Evolutionary conservation across 2,113 vertebrate species (phyloP).

Genomic region (Coturnix japonica): DNA sequence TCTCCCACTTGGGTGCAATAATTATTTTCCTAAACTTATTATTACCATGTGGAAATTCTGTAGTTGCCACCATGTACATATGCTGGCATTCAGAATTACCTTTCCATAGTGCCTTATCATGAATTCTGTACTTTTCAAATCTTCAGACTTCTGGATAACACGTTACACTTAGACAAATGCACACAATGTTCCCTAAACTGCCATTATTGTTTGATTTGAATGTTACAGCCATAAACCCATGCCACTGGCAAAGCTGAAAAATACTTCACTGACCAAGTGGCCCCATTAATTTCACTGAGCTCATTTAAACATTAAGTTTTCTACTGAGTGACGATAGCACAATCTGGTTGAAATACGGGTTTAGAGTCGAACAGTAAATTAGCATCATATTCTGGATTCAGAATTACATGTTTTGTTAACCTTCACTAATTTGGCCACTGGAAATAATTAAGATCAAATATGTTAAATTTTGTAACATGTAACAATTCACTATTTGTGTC

Average conservation of each 20-base stretch:
- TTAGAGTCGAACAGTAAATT: slow-evolving; percentile 1
- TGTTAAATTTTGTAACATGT: background rate
- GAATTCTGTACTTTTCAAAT: background rate
- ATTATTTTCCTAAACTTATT: background rate
- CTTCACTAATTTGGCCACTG: slow-evolving; percentile 25
- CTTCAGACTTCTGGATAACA: background rate
- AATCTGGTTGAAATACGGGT: slow-evolving; percentile 18
- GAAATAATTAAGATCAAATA: slow-evolving; percentile 26
- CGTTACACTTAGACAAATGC: background rate
- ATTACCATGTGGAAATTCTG: background rate
- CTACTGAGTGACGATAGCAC: background rate
- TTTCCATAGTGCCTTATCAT: background rate
- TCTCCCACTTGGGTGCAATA: background rate
- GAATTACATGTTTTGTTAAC: slow-evolving; percentile 27
- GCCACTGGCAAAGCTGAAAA: background rate
- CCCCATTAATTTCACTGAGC: slow-evolving; percentile 11
- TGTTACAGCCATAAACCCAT: background rate
- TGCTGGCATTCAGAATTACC: background rate
- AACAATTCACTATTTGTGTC: background rate
- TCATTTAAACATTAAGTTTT: slow-evolving; percentile 6
- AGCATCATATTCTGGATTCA: slow-evolving; percentile 22
- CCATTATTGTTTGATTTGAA: background rate
- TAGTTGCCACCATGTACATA: background rate
- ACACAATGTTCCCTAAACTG: background rate
- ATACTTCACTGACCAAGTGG: background rate